These are phyloP conservation scores for Gallinago jamesoni DNA, from an alignment of 2,113 vertebrate species.

Conservation along the genomic window DNA sequence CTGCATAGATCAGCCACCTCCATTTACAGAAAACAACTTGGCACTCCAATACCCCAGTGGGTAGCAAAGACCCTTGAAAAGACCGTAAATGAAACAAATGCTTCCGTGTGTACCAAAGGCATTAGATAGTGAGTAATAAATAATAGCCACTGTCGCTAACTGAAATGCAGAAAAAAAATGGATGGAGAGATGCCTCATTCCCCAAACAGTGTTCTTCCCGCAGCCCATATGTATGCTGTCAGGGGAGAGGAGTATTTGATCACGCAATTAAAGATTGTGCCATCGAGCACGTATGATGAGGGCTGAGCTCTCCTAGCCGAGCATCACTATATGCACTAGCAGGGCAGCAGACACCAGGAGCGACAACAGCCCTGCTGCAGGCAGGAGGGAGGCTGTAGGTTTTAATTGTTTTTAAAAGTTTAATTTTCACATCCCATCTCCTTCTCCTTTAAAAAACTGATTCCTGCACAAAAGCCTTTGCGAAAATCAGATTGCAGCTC, in stretches of 20 bases:
- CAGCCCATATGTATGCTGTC: not conserved
- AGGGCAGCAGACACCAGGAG: not conserved
- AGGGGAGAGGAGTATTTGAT: not conserved
- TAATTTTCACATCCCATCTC: not conserved
- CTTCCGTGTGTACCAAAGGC: slow-evolving; percentile 37
- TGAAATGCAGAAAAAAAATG: not conserved
- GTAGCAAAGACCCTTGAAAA: slow-evolving; percentile 39
- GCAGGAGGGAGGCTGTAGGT: not conserved
- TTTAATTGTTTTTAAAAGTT: not conserved
- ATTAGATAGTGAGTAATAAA: slow-evolving; percentile 44
- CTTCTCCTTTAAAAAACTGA: not conserved
- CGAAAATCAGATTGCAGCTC: not conserved
- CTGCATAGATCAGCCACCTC: not conserved
- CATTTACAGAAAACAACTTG: not conserved
- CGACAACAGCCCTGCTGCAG: not conserved
- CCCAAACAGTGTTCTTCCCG: not conserved
- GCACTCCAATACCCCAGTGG: not conserved
- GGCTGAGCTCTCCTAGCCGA: not conserved
- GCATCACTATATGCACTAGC: rapidly evolving
- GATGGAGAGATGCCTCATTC: not conserved
- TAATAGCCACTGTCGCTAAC: not conserved
- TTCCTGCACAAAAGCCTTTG: not conserved
- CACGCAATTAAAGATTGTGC: not conserved
- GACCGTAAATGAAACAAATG: slow-evolving; percentile 47
- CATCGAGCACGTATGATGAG: not conserved